A percentile compares a stretch with the other conserved stretches of the same genome.
These are phyloP conservation scores for Pteropus alecto DNA, from an alignment of 2,113 vertebrate species.

Conservation along the genomic window DNA sequence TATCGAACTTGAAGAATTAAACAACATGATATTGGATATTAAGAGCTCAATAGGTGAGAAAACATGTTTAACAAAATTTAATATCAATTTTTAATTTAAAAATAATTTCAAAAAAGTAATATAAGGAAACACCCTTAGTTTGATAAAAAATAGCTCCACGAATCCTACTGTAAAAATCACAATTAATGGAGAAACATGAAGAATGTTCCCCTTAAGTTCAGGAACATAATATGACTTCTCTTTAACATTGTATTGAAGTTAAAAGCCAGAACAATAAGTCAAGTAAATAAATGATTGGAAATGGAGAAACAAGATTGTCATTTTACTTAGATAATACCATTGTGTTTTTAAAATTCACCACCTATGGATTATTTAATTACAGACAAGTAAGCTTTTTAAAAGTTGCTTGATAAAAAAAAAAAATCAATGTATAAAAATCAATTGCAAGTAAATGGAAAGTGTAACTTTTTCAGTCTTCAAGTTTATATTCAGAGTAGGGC, in stretches of 20 bases:
- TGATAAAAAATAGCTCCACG: neutral
- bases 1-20: neutral
- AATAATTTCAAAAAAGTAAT: neutral
- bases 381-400: neutral
- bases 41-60: neutral
- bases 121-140: neutral
- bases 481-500: neutral
- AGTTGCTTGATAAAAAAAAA: conserved; percentile 6
- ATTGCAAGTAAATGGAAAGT: neutral
- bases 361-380: neutral
- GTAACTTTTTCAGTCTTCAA: neutral
- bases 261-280: neutral
- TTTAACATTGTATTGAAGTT: neutral
- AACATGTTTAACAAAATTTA: neutral
- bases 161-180: neutral
- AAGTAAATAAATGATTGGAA: conserved; percentile 7
- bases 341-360: neutral
- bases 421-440: neutral
- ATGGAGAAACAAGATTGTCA: neutral
- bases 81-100: neutral
- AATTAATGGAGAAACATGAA: neutral
- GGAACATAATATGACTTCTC: neutral
- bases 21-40: neutral
- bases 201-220: conserved; percentile 10
- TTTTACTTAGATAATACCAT: neutral